phyloP scores from a whole-genome alignment of 1,140 invertebrate species.

The Akabosia matsudoensis region DNA sequence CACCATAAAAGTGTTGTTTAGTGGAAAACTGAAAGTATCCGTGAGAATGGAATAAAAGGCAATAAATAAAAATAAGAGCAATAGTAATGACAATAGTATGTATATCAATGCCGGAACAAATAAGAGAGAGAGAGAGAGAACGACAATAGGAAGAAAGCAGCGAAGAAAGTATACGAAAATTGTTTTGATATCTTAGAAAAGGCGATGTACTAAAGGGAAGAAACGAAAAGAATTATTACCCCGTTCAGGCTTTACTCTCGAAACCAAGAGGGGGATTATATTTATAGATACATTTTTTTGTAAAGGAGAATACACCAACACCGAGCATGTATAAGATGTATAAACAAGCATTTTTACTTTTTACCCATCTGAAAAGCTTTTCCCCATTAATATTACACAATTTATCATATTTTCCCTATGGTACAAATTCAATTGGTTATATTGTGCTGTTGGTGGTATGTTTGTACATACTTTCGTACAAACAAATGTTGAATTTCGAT shows the following conservation, averaged over 20 bases:
- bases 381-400: too few relatives aligned
- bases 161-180: background rate
- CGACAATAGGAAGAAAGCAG: background rate
- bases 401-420: too few relatives aligned
- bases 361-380: too few relatives aligned
- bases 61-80: background rate
- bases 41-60: background rate
- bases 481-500: background rate
- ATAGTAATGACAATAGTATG: background rate
- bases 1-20: background rate
- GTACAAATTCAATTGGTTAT: too few relatives aligned
- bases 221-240: background rate
- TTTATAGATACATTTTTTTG: too few relatives aligned
- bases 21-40: background rate
- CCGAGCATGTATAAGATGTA: background rate
- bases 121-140: background rate
- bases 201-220: background rate
- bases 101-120: background rate
- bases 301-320: background rate
- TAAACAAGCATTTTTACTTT: too few relatives aligned
- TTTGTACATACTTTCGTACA: background rate
- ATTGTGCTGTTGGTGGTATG: too few relatives aligned
- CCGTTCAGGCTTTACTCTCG: background rate
- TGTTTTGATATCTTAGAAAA: background rate
- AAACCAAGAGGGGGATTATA: background rate